Percentiles rank a stretch among this genome's conserved stretches.
Evolutionary conservation across 2,797 vertebrate species (phyloP).

Genomic region (Lophius americanus): DNA sequence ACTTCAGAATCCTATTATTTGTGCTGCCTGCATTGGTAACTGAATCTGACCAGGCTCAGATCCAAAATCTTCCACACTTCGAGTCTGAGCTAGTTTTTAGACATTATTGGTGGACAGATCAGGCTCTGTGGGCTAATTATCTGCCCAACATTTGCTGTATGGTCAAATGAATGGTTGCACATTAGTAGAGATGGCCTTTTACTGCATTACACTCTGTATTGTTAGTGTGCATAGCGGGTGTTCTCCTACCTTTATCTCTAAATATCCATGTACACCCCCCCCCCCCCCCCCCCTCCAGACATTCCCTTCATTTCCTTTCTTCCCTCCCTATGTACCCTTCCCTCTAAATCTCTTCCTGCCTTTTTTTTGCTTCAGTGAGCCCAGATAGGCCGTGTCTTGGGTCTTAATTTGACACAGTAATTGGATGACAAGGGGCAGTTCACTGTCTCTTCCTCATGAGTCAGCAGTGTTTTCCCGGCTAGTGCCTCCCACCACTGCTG

Average conservation of each 20-base stretch:
- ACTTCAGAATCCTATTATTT: conserved; percentile 18
- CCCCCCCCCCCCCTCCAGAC: background rate
- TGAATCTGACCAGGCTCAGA: conserved; percentile 41
- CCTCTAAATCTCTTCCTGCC: conserved; percentile 42
- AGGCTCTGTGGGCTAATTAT: conserved; percentile 59
- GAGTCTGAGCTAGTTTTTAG: conserved; percentile 41
- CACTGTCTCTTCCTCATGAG: conserved; percentile 68
- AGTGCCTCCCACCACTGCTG: conserved; percentile 58
- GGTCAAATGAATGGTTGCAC: conserved; percentile 56
- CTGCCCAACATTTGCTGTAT: conserved; percentile 45
- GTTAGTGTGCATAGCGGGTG: conserved; percentile 37
- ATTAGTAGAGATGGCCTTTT: conserved; percentile 50
- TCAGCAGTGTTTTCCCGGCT: conserved; percentile 75
- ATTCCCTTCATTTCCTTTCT: background rate
- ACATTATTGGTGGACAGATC: conserved; percentile 63
- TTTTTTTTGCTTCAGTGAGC: conserved; percentile 46
- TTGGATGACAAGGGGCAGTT: conserved; percentile 72
- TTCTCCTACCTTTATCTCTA: conserved; percentile 28
- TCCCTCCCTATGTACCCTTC: conserved; percentile 6
- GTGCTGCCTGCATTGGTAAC: conserved; percentile 47
- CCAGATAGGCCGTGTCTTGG: conserved; percentile 59
- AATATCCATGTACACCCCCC: conserved; percentile 21
- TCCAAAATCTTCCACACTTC: conserved; percentile 27
- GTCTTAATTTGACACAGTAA: conserved; percentile 74
- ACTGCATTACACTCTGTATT: conserved; percentile 55